Evolutionary conservation across 2,888 invertebrate species (phyloP).

Genomic region (Lepidochrysops patricia): DNA sequence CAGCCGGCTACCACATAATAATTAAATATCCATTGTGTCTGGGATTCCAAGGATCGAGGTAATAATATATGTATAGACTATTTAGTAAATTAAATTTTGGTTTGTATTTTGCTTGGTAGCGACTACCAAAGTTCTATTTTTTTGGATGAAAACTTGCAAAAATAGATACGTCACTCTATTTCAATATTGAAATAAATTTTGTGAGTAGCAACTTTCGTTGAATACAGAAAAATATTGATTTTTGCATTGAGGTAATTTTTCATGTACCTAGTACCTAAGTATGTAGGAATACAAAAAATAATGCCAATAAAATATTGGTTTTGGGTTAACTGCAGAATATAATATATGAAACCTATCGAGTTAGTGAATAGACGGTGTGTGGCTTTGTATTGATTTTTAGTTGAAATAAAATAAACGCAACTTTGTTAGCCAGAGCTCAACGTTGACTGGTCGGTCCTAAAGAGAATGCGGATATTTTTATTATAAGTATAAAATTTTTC

Average conservation of each 20-base stretch:
- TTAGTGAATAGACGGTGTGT: not conserved
- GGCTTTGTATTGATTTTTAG: slow-evolving; percentile 15
- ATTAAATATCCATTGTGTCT: no score
- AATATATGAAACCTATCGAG: not conserved
- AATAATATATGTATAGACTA: no score
- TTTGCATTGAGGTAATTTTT: not conserved
- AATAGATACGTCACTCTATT: not conserved
- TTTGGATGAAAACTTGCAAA: not conserved
- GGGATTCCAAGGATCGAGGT: no score
- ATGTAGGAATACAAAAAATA: no score
- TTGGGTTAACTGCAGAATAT: no score
- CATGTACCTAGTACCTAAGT: no score
- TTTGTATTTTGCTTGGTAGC: not conserved
- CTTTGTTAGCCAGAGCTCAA: not conserved
- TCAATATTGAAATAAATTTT: not conserved
- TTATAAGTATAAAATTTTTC: no score
- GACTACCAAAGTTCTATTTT: not conserved
- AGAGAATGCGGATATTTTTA: no score
- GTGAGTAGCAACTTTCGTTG: not conserved
- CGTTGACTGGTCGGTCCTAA: not conserved
- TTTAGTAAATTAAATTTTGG: not conserved
- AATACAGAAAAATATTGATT: not conserved
- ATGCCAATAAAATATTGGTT: no score
- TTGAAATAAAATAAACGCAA: not conserved
- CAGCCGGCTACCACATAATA: no score